A percentile compares a stretch with the other conserved stretches of the same genome.
Evolutionary conservation across 2,797 vertebrate genomes (phyloP).

Genomic region (Sebastes minor): DNA sequence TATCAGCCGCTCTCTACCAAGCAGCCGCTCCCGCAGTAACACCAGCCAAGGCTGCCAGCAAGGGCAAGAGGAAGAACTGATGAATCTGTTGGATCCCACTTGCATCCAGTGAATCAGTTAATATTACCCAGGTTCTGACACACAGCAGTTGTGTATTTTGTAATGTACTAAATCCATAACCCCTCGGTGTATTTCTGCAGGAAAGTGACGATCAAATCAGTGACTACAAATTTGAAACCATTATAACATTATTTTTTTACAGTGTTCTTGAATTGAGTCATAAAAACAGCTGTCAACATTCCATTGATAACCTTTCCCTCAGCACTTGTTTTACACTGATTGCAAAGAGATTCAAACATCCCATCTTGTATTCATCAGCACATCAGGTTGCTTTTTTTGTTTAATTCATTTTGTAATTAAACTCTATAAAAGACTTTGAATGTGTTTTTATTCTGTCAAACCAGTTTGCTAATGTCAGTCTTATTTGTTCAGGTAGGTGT

Average conservation of each 20-base stretch:
- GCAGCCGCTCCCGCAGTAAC: slow-evolving; percentile 72
- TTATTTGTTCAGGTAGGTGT: neutral
- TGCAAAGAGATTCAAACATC: slow-evolving; percentile 32
- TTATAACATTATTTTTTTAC: neutral
- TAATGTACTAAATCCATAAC: neutral
- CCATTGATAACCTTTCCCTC: slow-evolving; percentile 13
- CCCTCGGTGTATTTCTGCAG: neutral
- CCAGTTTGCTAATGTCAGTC: neutral
- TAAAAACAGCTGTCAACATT: slow-evolving; percentile 34
- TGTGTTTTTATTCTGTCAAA: slow-evolving; percentile 7
- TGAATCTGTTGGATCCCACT: neutral
- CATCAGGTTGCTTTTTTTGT: slow-evolving; percentile 29
- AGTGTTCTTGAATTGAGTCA: neutral
- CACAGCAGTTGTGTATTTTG: slow-evolving; percentile 11
- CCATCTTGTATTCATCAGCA: slow-evolving; percentile 15
- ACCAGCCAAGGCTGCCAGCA: slow-evolving; percentile 87
- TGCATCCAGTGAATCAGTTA: slow-evolving; percentile 13
- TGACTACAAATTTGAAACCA: neutral
- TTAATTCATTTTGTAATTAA: slow-evolving; percentile 81
- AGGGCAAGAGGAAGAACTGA: slow-evolving; percentile 94
- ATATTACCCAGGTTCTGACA: neutral
- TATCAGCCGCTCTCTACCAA: slow-evolving; percentile 94
- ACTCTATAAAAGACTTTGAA: slow-evolving; percentile 49
- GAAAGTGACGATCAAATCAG: neutral
- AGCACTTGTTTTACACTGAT: slow-evolving; percentile 20